Evolutionary conservation across 2,797 vertebrate genomes (phyloP).

Genomic region (Kryptolebias ocellatus): DNA sequence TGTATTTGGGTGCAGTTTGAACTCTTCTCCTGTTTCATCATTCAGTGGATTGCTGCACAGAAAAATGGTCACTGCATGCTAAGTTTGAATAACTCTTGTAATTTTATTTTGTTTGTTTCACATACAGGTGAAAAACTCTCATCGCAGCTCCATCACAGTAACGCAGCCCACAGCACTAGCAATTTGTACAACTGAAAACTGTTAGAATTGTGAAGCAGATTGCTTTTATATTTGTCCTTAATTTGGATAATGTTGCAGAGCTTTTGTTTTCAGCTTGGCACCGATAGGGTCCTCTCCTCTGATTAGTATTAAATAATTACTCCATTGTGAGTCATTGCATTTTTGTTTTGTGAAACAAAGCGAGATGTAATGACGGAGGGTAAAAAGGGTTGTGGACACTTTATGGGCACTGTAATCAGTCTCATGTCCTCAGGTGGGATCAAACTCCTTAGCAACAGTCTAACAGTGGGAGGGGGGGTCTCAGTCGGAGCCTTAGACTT

Average conservation of each 20-base stretch:
- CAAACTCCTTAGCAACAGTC: constrained; percentile 57
- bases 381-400: neutral
- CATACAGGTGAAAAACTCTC: neutral
- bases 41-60: neutral
- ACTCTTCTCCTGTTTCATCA: neutral
- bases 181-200: neutral
- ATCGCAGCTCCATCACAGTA: neutral
- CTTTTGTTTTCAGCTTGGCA: constrained; percentile 25
- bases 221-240: constrained; percentile 3
- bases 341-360: constrained; percentile 10
- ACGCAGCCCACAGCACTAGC: neutral
- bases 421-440: constrained; percentile 28
- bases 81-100: neutral
- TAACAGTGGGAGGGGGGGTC: constrained; percentile 14
- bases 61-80: constrained; percentile 1
- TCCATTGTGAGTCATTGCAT: constrained; percentile 16
- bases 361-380: neutral
- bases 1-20: constrained; percentile 4
- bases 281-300: neutral
- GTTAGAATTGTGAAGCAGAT: neutral
- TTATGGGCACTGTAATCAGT: constrained; percentile 35
- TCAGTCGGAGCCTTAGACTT: constrained; percentile 18
- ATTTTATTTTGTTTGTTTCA: constrained; percentile 4
- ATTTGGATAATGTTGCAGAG: constrained; percentile 8
- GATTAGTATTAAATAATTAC: constrained; percentile 20